These are phyloP conservation scores for Ispidina picta DNA, from an alignment of 2,797 vertebrate genomes.

Conservation along the genomic window DNA sequence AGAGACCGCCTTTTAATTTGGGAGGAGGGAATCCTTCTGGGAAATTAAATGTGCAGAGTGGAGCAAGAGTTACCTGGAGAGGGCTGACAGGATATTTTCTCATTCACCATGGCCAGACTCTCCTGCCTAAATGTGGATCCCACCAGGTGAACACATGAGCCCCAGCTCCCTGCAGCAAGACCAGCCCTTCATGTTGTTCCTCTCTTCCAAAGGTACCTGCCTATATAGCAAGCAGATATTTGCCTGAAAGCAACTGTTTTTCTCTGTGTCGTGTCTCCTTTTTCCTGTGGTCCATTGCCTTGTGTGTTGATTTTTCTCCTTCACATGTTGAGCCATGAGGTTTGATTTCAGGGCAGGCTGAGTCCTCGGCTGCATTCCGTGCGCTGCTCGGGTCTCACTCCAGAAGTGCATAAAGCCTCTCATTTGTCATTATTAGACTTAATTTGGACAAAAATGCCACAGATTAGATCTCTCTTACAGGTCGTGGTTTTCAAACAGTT, in stretches of 20 bases:
- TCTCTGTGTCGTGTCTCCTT: background rate
- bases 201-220: background rate
- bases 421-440: background rate
- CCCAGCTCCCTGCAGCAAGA: background rate
- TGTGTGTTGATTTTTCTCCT: background rate
- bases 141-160: background rate
- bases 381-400: fast-evolving
- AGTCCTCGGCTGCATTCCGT: background rate
- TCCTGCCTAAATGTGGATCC: background rate
- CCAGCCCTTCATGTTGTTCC: background rate
- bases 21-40: background rate
- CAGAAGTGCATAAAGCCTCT: background rate
- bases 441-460: background rate
- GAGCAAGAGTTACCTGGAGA: background rate
- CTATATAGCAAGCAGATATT: background rate
- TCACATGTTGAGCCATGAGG: fast-evolving
- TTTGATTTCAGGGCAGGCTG: background rate
- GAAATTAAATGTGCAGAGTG: background rate
- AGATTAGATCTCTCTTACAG: background rate
- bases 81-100: background rate
- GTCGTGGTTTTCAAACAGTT: background rate
- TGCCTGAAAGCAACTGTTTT: background rate
- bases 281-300: background rate
- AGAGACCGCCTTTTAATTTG: background rate
- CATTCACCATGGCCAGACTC: background rate